These are phyloP conservation scores for Drosophila burlai DNA, from an alignment of 1,140 invertebrate species.

Conservation along the genomic window DNA sequence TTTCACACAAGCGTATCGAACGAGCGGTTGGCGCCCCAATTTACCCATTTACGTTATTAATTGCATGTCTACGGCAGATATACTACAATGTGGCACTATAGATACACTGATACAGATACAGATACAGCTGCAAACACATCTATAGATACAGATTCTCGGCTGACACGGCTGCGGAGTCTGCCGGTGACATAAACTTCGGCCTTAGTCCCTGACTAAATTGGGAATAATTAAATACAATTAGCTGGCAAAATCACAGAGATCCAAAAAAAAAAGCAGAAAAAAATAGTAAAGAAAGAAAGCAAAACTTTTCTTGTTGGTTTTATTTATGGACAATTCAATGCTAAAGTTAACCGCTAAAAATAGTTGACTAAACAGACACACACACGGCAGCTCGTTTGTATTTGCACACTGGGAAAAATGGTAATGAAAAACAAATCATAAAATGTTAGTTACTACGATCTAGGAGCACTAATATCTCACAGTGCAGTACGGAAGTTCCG, in stretches of 20 bases:
- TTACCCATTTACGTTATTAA: slow-evolving; percentile 69
- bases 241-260: slow-evolving; percentile 24
- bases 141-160: not conserved
- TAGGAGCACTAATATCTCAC: not conserved
- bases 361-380: slow-evolving; percentile 37
- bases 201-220: slow-evolving; percentile 63
- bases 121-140: not conserved
- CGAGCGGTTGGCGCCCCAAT: slow-evolving; percentile 35
- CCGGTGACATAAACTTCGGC: slow-evolving; percentile 38
- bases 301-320: slow-evolving; percentile 30
- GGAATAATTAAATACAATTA: slow-evolving; percentile 77
- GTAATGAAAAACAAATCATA: too few species aligned
- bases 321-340: slow-evolving; percentile 69
- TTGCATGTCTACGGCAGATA: slow-evolving; percentile 66
- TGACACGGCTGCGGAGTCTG: slow-evolving; percentile 9
- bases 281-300: slow-evolving; percentile 7
- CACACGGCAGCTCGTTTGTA: not conserved
- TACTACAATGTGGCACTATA: slow-evolving; percentile 34
- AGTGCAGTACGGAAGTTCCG: slow-evolving; percentile 26
- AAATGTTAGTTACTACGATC: not conserved
- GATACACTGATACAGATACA: not conserved
- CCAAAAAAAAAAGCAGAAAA: slow-evolving; percentile 3
- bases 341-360: slow-evolving; percentile 63
- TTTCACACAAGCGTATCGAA: slow-evolving; percentile 61
- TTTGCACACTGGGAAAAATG: not conserved